A percentile compares a stretch with the other conserved stretches of the same genome.
phyloP scores from a whole-genome alignment of 2,888 invertebrate species.

The Cyclophora albipunctata region DNA sequence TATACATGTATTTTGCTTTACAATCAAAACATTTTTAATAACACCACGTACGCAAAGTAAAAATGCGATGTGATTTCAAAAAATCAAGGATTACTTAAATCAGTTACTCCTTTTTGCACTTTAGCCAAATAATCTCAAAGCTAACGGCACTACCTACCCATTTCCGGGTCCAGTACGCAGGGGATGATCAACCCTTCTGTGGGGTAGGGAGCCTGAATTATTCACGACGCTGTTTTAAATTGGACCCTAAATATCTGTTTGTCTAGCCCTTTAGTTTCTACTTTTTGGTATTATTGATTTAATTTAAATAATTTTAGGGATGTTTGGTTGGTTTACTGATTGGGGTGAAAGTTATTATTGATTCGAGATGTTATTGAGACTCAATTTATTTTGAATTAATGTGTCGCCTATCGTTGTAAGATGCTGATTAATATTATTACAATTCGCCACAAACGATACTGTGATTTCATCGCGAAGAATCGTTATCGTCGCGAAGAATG shows the following conservation, averaged over 20 bases:
- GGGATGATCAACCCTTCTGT: slow-evolving; percentile 48
- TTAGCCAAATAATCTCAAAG: slow-evolving; percentile 24
- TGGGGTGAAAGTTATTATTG: background rate
- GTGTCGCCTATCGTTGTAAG: no score
- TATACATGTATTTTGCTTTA: no score
- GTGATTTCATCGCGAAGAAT: no score
- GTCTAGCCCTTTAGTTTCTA: slow-evolving; percentile 18
- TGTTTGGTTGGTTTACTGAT: background rate
- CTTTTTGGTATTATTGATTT: background rate
- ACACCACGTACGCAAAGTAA: no score
- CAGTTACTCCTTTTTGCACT: slow-evolving; percentile 26
- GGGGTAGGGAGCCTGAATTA: slow-evolving; percentile 45
- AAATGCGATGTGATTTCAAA: no score
- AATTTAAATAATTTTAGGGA: background rate
- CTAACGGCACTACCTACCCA: slow-evolving; percentile 15
- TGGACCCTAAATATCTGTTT: slow-evolving; percentile 30
- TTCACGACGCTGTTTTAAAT: slow-evolving; percentile 46
- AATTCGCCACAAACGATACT: no score
- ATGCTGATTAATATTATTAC: no score
- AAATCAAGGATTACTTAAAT: background rate
- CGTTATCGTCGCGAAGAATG: no score
- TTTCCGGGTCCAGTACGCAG: slow-evolving; percentile 42
- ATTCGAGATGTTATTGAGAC: no score
- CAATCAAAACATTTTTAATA: no score
- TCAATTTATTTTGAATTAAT: no score